Percentiles rank a stretch among this genome's conserved stretches.
Evolutionary conservation across 2,888 invertebrate genomes (phyloP).

Genomic region (Tolmerus cingulatus): DNA sequence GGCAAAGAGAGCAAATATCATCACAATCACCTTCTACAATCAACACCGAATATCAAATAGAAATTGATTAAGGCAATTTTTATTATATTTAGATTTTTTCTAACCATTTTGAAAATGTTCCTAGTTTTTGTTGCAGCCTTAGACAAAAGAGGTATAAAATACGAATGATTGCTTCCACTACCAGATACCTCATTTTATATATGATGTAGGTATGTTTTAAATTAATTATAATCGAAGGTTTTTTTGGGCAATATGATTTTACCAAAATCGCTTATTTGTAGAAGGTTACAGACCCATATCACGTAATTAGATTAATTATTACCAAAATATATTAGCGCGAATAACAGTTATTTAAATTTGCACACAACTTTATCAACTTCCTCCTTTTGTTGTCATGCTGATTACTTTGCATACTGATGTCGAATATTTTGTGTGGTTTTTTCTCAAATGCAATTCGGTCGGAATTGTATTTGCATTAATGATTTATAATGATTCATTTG

Average conservation of each 20-base stretch:
- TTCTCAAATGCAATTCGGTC: not conserved
- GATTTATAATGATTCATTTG: not conserved
- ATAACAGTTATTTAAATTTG: not conserved
- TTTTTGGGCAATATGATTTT: not conserved
- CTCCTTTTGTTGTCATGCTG: not conserved
- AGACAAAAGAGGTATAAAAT: not conserved
- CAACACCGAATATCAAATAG: not conserved
- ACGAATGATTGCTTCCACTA: not conserved
- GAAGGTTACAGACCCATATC: not conserved
- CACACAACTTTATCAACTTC: not conserved
- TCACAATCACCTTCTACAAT: not conserved
- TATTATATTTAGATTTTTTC: not conserved
- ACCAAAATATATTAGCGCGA: not conserved
- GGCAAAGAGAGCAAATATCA: not conserved
- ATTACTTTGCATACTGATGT: not conserved
- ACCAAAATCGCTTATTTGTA: not conserved
- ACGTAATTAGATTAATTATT: not conserved
- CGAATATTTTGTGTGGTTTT: not conserved
- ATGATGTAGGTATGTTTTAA: not conserved
- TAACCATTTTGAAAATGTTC: conserved; percentile 1
- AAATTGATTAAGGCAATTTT: not conserved
- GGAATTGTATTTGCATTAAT: not conserved
- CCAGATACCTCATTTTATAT: not conserved
- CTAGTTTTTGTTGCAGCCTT: not conserved
- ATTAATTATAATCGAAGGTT: not conserved